These are phyloP conservation scores for Haemorhous mexicanus DNA, from an alignment of 2,113 vertebrate genomes.

Conservation along the genomic window DNA sequence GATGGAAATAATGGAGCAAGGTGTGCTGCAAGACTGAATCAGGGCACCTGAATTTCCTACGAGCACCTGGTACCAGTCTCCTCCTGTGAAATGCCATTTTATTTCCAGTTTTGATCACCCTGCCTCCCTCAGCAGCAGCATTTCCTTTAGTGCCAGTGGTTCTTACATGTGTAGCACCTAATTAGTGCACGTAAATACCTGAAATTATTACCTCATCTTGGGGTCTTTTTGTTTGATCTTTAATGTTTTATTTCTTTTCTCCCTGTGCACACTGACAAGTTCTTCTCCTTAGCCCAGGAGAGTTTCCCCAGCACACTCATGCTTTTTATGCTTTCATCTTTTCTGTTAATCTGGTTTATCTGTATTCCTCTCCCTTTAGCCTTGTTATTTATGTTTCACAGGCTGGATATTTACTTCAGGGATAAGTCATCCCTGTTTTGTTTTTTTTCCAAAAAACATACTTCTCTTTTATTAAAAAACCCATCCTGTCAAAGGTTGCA, in stretches of 20 bases:
- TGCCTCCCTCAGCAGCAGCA: not conserved
- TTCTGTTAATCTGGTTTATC: slow-evolving; percentile 47
- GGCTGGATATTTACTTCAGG: not conserved
- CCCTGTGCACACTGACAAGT: not conserved
- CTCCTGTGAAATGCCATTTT: not conserved
- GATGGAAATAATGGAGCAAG: not conserved
- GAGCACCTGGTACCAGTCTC: not conserved
- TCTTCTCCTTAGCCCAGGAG: slow-evolving; percentile 3
- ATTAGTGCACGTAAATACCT: not conserved
- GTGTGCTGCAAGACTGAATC: not conserved
- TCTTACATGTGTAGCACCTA: not conserved
- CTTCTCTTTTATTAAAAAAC: slow-evolving; percentile 14
- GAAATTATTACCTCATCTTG: not conserved
- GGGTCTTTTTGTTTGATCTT: slow-evolving; percentile 13
- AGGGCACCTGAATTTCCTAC: not conserved
- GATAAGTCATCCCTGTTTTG: not conserved
- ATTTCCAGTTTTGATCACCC: not conserved
- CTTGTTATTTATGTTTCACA: slow-evolving; percentile 43
- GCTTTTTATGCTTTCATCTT: slow-evolving; percentile 32
- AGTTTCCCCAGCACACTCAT: not conserved
- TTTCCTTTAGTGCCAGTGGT: not conserved
- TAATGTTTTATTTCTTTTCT: not conserved
- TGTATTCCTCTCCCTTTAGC: slow-evolving; percentile 47
- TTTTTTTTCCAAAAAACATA: not conserved
- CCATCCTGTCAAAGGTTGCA: not conserved